Evolutionary conservation across 2,113 vertebrate species (phyloP).

Genomic region (Xiphias gladius): DNA sequence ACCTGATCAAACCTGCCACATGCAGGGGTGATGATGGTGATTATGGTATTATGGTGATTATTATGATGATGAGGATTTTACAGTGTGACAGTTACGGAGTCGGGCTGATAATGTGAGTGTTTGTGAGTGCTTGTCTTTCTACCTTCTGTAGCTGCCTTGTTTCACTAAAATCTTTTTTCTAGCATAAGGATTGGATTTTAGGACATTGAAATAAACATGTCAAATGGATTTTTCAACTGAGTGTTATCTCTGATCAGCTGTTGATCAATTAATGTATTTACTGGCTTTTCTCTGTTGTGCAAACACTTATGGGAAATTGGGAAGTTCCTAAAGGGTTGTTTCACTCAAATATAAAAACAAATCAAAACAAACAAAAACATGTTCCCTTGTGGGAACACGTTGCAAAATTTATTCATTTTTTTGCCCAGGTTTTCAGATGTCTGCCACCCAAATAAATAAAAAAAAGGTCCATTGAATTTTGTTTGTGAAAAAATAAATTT

Average conservation of each 20-base stretch:
- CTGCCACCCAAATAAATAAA: no score
- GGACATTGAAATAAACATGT: background rate
- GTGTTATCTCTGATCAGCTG: background rate
- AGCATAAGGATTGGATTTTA: background rate
- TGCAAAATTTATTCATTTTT: no score
- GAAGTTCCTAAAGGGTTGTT: no score
- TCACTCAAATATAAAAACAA: background rate
- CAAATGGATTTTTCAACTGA: background rate
- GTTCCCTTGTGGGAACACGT: no score
- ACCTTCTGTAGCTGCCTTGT: background rate
- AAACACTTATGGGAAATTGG: background rate
- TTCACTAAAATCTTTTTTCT: background rate
- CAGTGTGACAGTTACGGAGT: background rate
- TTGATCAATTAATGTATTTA: background rate
- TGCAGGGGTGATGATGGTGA: slow-evolving; percentile 1
- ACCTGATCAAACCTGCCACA: slow-evolving; percentile 28
- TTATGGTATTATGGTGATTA: slow-evolving; percentile 2
- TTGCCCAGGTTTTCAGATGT: no score
- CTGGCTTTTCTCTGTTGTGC: background rate
- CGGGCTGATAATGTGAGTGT: background rate
- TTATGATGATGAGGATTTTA: slow-evolving; percentile 3
- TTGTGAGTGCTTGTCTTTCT: background rate
- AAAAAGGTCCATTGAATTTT: no score
- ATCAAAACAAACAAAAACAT: no score
- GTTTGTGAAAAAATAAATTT: no score